phyloP scores from a whole-genome alignment of 2,888 invertebrate species.

The Oxycera nigricornis region DNA sequence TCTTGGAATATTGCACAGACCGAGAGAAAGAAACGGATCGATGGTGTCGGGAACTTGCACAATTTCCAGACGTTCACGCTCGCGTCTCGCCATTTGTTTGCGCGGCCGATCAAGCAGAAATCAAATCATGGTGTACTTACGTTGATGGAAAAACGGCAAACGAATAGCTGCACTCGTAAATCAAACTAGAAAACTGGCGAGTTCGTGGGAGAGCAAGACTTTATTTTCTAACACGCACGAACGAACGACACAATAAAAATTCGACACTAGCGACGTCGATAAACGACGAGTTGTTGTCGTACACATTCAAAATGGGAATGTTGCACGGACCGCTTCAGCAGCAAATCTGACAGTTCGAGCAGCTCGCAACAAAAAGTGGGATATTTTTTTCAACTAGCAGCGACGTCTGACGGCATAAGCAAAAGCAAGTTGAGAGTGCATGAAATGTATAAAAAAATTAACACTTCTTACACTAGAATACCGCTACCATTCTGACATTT shows the following conservation, averaged over 20 bases:
- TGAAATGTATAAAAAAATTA: background rate
- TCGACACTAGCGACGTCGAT: conserved; percentile 31
- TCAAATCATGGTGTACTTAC: conserved; percentile 14
- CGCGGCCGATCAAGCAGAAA: background rate
- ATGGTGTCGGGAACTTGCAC: conserved; percentile 32
- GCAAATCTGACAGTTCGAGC: background rate
- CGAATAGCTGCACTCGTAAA: conserved; percentile 33
- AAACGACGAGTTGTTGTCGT: conserved; percentile 18
- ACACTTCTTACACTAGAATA: conserved; percentile 6
- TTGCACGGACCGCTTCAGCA: background rate
- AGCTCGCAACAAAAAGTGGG: too few species aligned
- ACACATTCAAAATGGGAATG: conserved; percentile 27
- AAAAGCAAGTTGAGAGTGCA: background rate
- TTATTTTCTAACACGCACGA: conserved; percentile 20
- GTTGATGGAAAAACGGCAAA: conserved; percentile 41
- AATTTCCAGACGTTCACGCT: conserved; percentile 37
- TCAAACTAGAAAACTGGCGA: conserved; percentile 31
- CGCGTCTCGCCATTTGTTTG: conserved; percentile 16
- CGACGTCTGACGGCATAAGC: background rate
- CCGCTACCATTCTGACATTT: background rate
- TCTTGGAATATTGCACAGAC: conserved; percentile 43
- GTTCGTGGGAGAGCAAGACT: conserved; percentile 16
- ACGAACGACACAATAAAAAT: conserved; percentile 35
- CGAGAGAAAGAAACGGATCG: conserved; percentile 42
- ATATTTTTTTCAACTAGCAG: background rate